phyloP scores from a whole-genome alignment of 2,113 vertebrate genomes.

The Panurus biarmicus region DNA sequence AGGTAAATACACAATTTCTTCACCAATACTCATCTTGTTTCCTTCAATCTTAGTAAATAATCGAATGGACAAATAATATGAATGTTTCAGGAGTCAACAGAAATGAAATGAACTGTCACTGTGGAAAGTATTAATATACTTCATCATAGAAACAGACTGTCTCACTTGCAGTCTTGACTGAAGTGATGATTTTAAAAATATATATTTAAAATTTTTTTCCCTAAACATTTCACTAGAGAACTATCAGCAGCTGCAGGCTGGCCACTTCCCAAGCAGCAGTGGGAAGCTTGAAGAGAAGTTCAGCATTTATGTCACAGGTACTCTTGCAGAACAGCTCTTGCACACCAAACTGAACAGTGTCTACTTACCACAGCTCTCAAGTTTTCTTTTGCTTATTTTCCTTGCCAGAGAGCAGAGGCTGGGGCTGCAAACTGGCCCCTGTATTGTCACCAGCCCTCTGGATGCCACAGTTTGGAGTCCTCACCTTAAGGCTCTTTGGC shows the following conservation, averaged over 20 bases:
- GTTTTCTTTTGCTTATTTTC: background rate
- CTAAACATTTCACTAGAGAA: background rate
- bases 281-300: background rate
- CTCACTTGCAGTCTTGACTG: background rate
- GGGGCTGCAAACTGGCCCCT: background rate
- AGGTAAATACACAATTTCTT: background rate
- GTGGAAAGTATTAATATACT: background rate
- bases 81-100: background rate
- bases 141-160: background rate
- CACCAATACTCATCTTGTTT: background rate
- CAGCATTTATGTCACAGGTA: accelerated
- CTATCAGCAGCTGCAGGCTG: background rate
- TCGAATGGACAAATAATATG: background rate
- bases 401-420: background rate
- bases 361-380: background rate
- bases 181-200: background rate
- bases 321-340: background rate
- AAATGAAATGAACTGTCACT: background rate
- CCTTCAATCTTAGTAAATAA: background rate
- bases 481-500: background rate
- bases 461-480: background rate
- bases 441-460: background rate
- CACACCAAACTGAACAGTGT: background rate
- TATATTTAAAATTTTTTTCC: background rate
- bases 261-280: background rate